A percentile compares a stretch with the other conserved stretches of the same genome.
Evolutionary conservation across 2,113 vertebrate species (phyloP).

Genomic region (Turdus rufiventris): DNA sequence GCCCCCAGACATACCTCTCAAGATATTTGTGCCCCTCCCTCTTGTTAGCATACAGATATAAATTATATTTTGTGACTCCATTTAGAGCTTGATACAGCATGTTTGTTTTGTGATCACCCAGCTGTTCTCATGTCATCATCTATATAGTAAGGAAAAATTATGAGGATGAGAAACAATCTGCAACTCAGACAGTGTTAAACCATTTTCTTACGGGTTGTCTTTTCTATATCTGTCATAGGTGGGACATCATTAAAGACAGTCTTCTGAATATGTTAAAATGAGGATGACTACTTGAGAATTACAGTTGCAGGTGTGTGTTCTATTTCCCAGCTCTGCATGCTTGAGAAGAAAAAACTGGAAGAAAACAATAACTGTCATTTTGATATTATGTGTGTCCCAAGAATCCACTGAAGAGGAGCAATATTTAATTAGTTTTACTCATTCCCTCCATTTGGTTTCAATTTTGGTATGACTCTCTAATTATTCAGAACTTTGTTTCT

Average conservation of each 20-base stretch:
- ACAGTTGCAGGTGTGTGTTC: not conserved
- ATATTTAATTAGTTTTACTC: conserved; percentile 12
- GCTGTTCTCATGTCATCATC: not conserved
- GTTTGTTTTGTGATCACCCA: not conserved
- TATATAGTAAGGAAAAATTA: not conserved
- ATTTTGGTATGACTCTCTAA: not conserved
- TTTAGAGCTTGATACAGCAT: not conserved
- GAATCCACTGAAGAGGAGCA: not conserved
- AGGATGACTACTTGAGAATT: not conserved
- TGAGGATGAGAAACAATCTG: not conserved
- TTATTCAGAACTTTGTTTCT: conserved; percentile 9
- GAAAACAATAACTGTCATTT: not conserved
- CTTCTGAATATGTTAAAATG: not conserved
- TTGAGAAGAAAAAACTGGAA: not conserved
- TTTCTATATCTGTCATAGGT: not conserved
- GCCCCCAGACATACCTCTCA: not conserved
- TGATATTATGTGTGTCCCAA: not conserved
- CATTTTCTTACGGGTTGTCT: not conserved
- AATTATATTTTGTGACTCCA: not conserved
- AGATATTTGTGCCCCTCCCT: not conserved
- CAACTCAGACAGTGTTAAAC: not conserved
- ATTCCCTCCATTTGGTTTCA: not conserved
- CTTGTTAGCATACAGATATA: not conserved
- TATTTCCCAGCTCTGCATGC: not conserved
- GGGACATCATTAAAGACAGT: not conserved